Evolutionary conservation across 1,140 invertebrate genomes (phyloP), one percentile per base, ranked within the genome.

Genomic region (Phymastichus coffea): DNA sequence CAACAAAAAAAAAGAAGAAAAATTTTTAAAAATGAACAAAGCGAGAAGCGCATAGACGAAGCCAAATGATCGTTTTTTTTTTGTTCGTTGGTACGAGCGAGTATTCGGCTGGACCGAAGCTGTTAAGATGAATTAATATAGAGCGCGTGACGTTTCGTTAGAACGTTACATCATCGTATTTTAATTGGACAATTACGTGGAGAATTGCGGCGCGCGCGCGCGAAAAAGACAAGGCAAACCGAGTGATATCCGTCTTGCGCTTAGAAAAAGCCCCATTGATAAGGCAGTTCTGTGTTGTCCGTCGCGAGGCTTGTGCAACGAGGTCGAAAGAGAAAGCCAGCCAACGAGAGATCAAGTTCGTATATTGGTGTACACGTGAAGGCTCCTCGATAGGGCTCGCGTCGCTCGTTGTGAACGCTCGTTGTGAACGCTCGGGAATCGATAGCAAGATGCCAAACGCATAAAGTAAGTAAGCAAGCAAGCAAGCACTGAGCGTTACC

Each of bases 61-160:
- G 54, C 33, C 54, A 57, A 48, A 57, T 40, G 23, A 47, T 48
- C 19, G 33, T 49, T 37, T 2, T 44, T 44, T n/a, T 54, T 44
- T 6, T 55, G 48, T 57, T 57, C 26, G 40, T 41, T 41, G 10
- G 17, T 41, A 41, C 10, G 14, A 49, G 22, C n/a, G 41, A 38
- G 43, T n/a, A 41, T 64, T 70, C 73, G 73, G 71, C 72, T 72
- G 72, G 71, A 43, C 68, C 73, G 73, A 66, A 54, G 33, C n/a
- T n/a, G n/a, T n/a, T n/a, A n/a, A 26, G 35, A 37, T 51, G 25
- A 38, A 51, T 33, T 20, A 33, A 22, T 37, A 57, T 41, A 14
- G n/a, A n/a, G 22, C 48, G n/a, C 19, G 26, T 22, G 17, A 41
- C 6, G 23, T 41, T 30, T 41, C 55, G 30, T 41, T 41, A n/a